phyloP scores from a whole-genome alignment of 2,113 vertebrate genomes.

The Caretta caretta region DNA sequence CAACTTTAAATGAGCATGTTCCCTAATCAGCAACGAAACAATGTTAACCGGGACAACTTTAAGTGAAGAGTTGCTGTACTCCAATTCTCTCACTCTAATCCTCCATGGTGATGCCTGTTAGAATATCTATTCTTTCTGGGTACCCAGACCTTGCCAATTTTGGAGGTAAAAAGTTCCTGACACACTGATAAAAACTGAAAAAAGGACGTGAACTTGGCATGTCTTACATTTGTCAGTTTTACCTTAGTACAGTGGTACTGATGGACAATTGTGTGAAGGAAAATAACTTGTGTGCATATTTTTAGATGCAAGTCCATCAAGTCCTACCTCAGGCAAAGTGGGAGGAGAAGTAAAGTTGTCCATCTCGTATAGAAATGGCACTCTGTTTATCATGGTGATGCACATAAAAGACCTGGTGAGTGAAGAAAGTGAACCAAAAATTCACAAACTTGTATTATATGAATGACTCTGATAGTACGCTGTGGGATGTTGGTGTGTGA shows the following conservation, averaged over 20 bases:
- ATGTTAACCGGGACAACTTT: too few species aligned
- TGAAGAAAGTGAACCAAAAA: neutral
- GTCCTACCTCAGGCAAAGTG: slow-evolving; percentile 90
- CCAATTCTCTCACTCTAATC: neutral
- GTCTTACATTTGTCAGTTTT: neutral
- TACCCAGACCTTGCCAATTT: neutral
- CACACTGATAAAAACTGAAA: neutral
- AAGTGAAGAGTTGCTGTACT: neutral
- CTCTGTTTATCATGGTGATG: slow-evolving; percentile 99
- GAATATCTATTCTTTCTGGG: neutral
- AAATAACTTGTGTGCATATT: slow-evolving; percentile 17
- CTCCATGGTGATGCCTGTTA: neutral
- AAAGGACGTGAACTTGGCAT: neutral
- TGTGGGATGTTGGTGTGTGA: neutral
- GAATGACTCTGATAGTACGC: neutral
- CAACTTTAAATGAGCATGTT: too few species aligned
- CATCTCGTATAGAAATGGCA: slow-evolving; percentile 95
- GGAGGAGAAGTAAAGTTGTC: slow-evolving; percentile 97
- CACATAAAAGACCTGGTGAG: slow-evolving; percentile 96
- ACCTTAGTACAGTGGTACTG: neutral
- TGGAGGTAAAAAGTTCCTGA: neutral
- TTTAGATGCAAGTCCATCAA: slow-evolving; percentile 80
- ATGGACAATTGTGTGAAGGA: neutral
- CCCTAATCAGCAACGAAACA: too few species aligned
- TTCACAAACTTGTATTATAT: neutral